Evolutionary conservation across 1,140 invertebrate genomes (phyloP).

Genomic region (Drosophila nebulosa): DNA sequence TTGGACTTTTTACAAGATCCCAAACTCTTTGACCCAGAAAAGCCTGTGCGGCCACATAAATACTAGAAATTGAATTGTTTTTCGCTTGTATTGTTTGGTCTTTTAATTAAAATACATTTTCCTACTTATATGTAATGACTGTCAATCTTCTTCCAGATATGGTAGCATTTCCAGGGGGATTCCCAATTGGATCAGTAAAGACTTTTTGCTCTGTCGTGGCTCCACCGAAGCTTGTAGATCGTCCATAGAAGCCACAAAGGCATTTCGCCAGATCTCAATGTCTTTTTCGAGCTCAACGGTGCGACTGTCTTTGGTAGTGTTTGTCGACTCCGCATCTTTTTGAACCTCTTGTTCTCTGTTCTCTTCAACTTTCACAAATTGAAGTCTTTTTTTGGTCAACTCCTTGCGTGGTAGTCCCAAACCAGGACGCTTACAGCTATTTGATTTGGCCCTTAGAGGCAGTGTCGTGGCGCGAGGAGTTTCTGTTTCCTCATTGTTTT

Average conservation of each 20-base stretch:
- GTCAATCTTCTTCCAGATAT: slow-evolving; percentile 60
- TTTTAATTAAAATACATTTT: slow-evolving; percentile 49
- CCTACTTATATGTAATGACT: slow-evolving; percentile 2
- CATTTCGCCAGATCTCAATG: slow-evolving; percentile 53
- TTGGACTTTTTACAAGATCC: slow-evolving; percentile 90
- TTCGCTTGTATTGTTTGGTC: slow-evolving; percentile 17
- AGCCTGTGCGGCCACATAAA: slow-evolving; percentile 89
- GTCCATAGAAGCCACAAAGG: slow-evolving; percentile 42
- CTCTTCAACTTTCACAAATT: slow-evolving; percentile 28
- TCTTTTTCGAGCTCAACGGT: slow-evolving; percentile 44
- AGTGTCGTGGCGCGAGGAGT: slow-evolving; percentile 28
- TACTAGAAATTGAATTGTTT: slow-evolving; percentile 83
- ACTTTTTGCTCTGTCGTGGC: slow-evolving; percentile 21
- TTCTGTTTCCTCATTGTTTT: slow-evolving; percentile 14
- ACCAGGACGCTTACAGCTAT: slow-evolving; percentile 40
- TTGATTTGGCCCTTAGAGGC: slow-evolving; percentile 22
- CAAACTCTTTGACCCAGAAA: slow-evolving; percentile 91
- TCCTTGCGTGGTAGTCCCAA: slow-evolving; percentile 45
- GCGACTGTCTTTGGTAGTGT: slow-evolving; percentile 2
- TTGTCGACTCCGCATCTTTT: neutral
- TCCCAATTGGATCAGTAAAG: slow-evolving; percentile 36
- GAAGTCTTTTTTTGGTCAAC: slow-evolving; percentile 49
- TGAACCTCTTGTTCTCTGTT: neutral
- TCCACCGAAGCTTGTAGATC: slow-evolving; percentile 45
- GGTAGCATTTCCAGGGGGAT: slow-evolving; percentile 53